These are phyloP conservation scores for Athene cunicularia DNA, from an alignment of 2,113 vertebrate genomes.

Conservation along the genomic window DNA sequence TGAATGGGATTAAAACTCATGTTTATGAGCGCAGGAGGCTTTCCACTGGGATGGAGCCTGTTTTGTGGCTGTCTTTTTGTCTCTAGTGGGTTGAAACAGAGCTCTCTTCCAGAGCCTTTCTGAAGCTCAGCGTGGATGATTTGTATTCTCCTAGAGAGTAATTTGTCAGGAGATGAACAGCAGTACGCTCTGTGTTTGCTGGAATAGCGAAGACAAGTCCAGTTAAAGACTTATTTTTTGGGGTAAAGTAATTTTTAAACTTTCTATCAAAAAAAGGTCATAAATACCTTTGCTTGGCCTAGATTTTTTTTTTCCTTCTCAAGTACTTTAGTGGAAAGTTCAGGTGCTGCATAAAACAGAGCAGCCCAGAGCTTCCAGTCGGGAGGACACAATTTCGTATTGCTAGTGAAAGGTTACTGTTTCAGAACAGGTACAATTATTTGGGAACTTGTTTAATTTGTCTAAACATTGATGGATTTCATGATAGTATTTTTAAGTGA, in stretches of 20 bases:
- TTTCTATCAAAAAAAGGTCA: not conserved
- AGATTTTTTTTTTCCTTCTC: not conserved
- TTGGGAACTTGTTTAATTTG: not conserved
- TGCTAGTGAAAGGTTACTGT: not conserved
- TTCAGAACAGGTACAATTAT: not conserved
- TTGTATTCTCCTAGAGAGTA: slow-evolving; percentile 24
- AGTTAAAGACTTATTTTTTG: slow-evolving; percentile 22
- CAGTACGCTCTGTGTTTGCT: slow-evolving; percentile 4
- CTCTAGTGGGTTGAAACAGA: not conserved
- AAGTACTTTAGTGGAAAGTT: not conserved
- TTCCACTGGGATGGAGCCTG: not conserved
- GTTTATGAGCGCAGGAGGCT: not conserved
- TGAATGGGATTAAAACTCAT: not conserved
- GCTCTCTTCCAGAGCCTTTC: not conserved
- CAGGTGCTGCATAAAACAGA: not conserved
- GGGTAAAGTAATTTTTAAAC: slow-evolving; percentile 12
- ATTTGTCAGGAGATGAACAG: slow-evolving; percentile 35
- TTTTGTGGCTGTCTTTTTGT: not conserved
- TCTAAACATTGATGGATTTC: not conserved
- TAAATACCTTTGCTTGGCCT: not conserved
- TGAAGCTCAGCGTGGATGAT: not conserved
- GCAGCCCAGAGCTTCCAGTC: not conserved
- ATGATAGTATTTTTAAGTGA: not conserved
- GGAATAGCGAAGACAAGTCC: not conserved
- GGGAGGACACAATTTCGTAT: not conserved